Conservation (phyloP, 35 echinoderm and acorn worm genomes). For the Apostichopus parvimensis region DNA sequence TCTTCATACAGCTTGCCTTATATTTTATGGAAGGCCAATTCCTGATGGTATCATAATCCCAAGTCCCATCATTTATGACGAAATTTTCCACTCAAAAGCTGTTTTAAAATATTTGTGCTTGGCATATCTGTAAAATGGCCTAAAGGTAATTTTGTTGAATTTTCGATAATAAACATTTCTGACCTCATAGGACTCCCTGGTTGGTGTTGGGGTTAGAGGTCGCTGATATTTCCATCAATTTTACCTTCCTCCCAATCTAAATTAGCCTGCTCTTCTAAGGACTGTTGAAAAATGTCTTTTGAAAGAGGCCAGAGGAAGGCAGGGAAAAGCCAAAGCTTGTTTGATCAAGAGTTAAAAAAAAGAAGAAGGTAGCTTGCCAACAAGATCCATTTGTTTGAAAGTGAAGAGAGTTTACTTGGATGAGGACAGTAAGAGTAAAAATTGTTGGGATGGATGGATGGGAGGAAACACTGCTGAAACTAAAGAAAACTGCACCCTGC, state of each 20-base stretch:
- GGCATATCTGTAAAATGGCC: constrained; percentile 42
- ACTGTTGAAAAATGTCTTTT: constrained; percentile 48
- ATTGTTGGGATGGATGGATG: too few species aligned
- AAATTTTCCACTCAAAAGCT: not conserved
- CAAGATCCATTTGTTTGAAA: too few species aligned
- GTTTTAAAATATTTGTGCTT: constrained; percentile 52
- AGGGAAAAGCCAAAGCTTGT: too few species aligned
- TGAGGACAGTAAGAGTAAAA: too few species aligned
- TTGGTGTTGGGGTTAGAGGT: constrained; percentile 17
- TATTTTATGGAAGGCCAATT: not conserved
- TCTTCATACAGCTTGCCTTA: not conserved
- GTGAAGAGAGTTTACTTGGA: too few species aligned
- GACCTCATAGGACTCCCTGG: constrained; percentile 50
- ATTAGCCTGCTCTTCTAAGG: constrained; percentile 2
- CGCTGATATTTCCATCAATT: constrained; percentile 39
- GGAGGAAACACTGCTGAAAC: too few species aligned
- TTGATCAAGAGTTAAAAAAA: too few species aligned
- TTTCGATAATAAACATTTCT: constrained; percentile 59
- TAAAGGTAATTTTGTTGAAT: constrained; percentile 57
- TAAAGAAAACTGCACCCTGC: too few species aligned
- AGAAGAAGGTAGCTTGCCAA: too few species aligned
- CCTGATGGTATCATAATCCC: not conserved
- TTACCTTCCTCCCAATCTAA: constrained; percentile 40
- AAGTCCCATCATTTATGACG: not conserved
- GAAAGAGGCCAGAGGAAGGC: too few species aligned